These are phyloP conservation scores for Euspilapteryx auroguttella DNA, from an alignment of 2,888 invertebrate species.

Conservation along the genomic window DNA sequence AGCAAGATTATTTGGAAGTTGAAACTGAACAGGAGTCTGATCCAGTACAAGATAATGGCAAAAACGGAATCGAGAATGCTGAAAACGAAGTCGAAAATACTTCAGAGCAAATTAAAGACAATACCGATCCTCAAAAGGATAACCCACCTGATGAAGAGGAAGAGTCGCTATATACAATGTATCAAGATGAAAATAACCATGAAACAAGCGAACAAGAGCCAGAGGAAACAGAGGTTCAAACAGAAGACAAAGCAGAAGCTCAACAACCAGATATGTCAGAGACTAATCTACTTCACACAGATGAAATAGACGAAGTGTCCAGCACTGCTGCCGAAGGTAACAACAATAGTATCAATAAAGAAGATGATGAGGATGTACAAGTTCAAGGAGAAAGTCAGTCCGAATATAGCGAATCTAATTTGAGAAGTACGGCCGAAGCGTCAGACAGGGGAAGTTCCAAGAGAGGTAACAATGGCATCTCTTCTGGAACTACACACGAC, in stretches of 20 bases:
- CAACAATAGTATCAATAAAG: constrained; percentile 32
- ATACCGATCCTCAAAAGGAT: constrained; percentile 8
- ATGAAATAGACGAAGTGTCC: constrained; percentile 20
- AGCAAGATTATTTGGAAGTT: too few species aligned
- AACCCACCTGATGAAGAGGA: constrained; percentile 6
- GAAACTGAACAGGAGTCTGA: too few species aligned
- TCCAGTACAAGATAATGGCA: too few species aligned
- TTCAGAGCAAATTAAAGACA: constrained; percentile 10
- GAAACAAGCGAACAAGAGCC: constrained; percentile 12
- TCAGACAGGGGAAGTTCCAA: constrained; percentile 39
- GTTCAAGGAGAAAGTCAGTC: constrained; percentile 45
- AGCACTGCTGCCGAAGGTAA: constrained; percentile 34
- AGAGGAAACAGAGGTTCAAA: constrained; percentile 10
- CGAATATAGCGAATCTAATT: constrained; percentile 38
- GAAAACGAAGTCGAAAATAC: constrained; percentile 6
- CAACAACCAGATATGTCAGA: too few species aligned
- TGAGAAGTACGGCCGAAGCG: constrained; percentile 34
- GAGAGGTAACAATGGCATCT: constrained; percentile 41
- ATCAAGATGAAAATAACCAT: constrained; percentile 5
- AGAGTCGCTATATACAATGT: too few species aligned
- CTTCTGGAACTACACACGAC: constrained; percentile 47
- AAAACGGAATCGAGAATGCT: too few species aligned
- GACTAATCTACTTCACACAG: too few species aligned
- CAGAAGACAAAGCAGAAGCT: constrained; percentile 13
- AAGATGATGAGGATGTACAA: constrained; percentile 60